Conservation (phyloP, 2,113 vertebrate species). For the human region DNA sequence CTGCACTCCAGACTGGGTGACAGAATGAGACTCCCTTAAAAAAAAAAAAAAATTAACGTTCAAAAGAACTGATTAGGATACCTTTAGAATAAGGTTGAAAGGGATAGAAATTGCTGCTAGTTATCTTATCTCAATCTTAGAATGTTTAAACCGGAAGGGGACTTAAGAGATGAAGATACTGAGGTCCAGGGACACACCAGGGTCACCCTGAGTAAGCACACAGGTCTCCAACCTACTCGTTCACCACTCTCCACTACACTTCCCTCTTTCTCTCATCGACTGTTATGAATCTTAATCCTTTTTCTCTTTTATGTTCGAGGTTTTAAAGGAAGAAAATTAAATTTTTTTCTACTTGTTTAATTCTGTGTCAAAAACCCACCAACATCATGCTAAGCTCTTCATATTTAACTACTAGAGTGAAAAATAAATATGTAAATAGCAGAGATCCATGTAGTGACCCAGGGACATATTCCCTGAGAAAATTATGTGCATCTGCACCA, state of each 20-base stretch:
- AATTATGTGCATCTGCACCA: neutral
- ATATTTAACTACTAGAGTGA: neutral
- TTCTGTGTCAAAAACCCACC: neutral
- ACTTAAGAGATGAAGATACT: neutral
- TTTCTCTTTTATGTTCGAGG: neutral
- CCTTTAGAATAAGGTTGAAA: neutral
- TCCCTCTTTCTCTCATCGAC: neutral
- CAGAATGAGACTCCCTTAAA: no score
- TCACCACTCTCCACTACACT: neutral
- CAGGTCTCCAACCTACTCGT: neutral
- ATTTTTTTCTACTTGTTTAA: neutral
- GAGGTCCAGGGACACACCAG: neutral
- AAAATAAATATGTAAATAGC: neutral
- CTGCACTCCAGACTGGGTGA: no score
- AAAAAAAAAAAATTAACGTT: no score
- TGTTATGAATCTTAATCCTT: neutral
- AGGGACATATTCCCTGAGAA: neutral
- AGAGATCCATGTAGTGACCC: neutral
- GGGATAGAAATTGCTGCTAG: neutral
- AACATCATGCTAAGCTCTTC: neutral
- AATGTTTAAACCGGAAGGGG: neutral
- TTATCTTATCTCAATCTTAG: neutral
- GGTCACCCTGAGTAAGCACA: no score
- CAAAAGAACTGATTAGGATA: neutral
- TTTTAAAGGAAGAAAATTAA: neutral